Conservation (phyloP, 2,888 invertebrate genomes). For the Morpho deidamia region DNA sequence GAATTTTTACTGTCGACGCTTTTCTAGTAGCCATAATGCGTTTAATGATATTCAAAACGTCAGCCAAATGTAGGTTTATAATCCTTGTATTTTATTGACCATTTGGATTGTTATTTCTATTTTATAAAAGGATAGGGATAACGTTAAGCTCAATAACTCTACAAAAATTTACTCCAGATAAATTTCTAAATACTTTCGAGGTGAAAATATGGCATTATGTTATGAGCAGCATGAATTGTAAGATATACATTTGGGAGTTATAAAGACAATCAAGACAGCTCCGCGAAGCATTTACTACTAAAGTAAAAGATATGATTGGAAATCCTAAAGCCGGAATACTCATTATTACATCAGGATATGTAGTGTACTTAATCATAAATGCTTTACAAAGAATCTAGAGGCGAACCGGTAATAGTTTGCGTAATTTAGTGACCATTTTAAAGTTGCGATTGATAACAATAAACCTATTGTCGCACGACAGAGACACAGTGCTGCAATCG, state of each 20-base stretch:
- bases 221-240: too few relatives aligned
- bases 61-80: constrained; percentile 38
- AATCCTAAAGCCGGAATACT: neutral
- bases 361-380: constrained; percentile 31
- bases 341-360: neutral
- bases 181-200: too few relatives aligned
- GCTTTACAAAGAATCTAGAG: constrained; percentile 61
- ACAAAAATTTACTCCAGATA: too few relatives aligned
- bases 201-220: too few relatives aligned
- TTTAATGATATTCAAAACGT: constrained; percentile 34
- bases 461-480: constrained; percentile 68
- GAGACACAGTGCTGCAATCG: constrained; percentile 64
- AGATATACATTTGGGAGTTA: too few relatives aligned
- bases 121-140: neutral
- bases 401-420: constrained; percentile 58
- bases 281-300: too few relatives aligned
- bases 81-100: constrained; percentile 33
- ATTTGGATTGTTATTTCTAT: constrained; percentile 15
- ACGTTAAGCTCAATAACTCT: too few relatives aligned
- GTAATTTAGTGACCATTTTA: constrained; percentile 68
- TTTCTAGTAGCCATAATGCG: constrained; percentile 35
- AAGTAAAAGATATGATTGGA: too few relatives aligned
- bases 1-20: constrained; percentile 32
- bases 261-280: too few relatives aligned
- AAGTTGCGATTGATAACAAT: constrained; percentile 66